Conservation (phyloP, 2,888 invertebrate species). For the Dolichopus griseipennis region DNA sequence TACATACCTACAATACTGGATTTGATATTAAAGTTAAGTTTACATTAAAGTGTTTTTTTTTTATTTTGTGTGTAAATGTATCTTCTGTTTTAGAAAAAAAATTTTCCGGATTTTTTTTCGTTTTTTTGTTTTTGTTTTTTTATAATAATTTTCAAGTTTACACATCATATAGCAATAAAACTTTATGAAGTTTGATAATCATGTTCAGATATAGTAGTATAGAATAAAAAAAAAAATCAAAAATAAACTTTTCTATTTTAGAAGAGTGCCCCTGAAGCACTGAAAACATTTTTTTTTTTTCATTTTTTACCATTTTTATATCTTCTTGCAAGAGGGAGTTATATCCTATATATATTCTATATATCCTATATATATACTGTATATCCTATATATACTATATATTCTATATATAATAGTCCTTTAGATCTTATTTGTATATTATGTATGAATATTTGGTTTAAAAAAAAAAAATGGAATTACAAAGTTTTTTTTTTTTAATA, state of each 20-base stretch:
- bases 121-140: background rate
- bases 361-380: no score
- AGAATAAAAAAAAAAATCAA: background rate
- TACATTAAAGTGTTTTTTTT: background rate
- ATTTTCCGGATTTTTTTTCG: background rate
- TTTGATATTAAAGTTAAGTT: no score
- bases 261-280: background rate
- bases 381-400: no score
- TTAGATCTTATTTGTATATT: no score
- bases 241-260: background rate
- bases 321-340: no score
- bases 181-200: background rate
- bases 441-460: no score
- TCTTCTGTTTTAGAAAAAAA: background rate
- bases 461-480: no score
- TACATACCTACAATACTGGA: no score
- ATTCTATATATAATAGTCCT: no score
- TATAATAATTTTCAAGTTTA: background rate
- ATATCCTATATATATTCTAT: no score
- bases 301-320: no score
- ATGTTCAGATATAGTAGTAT: background rate
- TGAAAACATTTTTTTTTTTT: background rate
- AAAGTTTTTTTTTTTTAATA: no score
- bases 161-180: constrained; percentile 3
- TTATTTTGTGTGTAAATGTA: background rate